phyloP scores from a whole-genome alignment of 2,797 vertebrate species.

The Petrocephalus sullivani region DNA sequence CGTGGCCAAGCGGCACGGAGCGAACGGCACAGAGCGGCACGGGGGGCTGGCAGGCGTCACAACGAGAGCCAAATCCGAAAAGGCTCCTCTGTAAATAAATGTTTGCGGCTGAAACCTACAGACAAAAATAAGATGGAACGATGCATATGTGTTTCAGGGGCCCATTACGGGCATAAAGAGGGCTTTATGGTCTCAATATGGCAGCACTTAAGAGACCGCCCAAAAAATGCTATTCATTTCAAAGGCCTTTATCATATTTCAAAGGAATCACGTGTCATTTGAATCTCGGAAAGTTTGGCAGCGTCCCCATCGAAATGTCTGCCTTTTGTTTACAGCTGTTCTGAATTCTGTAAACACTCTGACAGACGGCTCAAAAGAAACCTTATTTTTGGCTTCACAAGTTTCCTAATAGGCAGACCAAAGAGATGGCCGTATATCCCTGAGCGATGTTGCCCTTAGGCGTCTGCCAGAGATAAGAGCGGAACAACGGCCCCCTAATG shows the following conservation, averaged over 20 bases:
- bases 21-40: constrained; percentile 46
- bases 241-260: constrained; percentile 29
- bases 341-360: constrained; percentile 49
- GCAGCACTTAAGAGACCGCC: constrained; percentile 20
- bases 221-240: constrained; percentile 22
- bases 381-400: constrained; percentile 63
- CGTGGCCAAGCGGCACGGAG: constrained; percentile 46
- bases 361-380: constrained; percentile 58
- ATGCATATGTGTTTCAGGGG: constrained; percentile 1
- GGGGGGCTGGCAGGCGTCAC: constrained; percentile 34
- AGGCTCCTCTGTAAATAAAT: constrained; percentile 44
- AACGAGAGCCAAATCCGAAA: constrained; percentile 31
- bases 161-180: background rate
- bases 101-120: background rate
- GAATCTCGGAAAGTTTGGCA: constrained; percentile 23
- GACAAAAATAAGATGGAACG: constrained; percentile 1
- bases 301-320: constrained; percentile 23
- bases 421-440: constrained; percentile 70
- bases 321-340: constrained; percentile 47
- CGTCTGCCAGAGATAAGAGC: constrained; percentile 74
- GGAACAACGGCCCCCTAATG: constrained; percentile 65
- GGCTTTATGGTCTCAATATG: constrained; percentile 11
- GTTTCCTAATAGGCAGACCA: constrained; percentile 79
- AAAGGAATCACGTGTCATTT: constrained; percentile 27
- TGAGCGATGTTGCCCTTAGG: constrained; percentile 67